Conservation (phyloP, 2,113 vertebrate genomes). For the Thinocorus orbignyianus region DNA sequence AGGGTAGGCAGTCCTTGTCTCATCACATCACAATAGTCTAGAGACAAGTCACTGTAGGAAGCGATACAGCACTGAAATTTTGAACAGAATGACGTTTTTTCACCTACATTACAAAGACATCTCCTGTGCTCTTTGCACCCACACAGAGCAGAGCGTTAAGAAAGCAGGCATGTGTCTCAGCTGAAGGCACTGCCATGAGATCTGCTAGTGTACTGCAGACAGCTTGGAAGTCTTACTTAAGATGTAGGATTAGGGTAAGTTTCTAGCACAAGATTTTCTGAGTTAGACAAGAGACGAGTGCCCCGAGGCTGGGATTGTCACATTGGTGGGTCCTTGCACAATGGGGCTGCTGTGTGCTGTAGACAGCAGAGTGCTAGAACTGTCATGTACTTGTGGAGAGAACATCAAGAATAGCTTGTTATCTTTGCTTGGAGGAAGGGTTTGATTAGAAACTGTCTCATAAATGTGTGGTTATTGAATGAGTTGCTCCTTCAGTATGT, state of each 20-base stretch:
- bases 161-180: neutral
- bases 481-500: neutral
- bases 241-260: neutral
- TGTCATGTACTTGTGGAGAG: neutral
- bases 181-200: neutral
- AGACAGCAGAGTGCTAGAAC: neutral
- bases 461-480: conserved; percentile 18
- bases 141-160: neutral
- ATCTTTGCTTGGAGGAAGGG: neutral
- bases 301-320: conserved; percentile 15
- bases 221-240: neutral
- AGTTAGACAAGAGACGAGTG: neutral
- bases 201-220: neutral
- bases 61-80: neutral
- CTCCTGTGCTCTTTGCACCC: neutral
- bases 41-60: neutral
- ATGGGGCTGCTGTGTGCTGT: neutral
- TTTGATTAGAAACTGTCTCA: conserved; percentile 29
- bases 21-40: neutral
- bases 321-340: neutral
- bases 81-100: neutral
- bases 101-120: neutral
- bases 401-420: neutral
- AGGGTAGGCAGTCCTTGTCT: neutral
- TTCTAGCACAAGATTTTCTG: neutral